These are phyloP conservation scores for Ips typographus DNA, from an alignment of 1,140 invertebrate genomes.

Conservation along the genomic window DNA sequence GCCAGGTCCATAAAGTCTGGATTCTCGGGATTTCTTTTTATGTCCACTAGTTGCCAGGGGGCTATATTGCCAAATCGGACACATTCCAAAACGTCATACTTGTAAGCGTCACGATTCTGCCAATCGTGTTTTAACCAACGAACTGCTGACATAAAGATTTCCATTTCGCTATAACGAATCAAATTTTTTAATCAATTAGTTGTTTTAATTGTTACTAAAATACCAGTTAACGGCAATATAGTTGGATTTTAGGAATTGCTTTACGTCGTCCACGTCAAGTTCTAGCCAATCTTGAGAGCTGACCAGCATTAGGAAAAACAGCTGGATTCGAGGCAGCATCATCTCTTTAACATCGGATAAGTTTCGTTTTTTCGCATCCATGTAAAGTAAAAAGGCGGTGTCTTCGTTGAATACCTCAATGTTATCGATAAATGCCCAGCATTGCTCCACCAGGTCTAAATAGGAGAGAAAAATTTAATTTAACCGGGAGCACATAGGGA, in stretches of 20 bases:
- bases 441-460: constrained; percentile 69
- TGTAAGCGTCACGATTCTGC: constrained; percentile 56
- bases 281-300: constrained; percentile 69
- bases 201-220: not conserved
- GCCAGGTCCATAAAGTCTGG: constrained; percentile 68
- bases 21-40: constrained; percentile 68
- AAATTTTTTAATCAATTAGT: not conserved
- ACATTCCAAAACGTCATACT: constrained; percentile 63
- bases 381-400: constrained; percentile 67
- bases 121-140: constrained; percentile 72
- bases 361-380: constrained; percentile 59
- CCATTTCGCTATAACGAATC: constrained; percentile 62
- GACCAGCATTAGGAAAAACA: constrained; percentile 71
- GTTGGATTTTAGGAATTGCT: constrained; percentile 64
- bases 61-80: constrained; percentile 73
- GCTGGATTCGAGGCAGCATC: constrained; percentile 71
- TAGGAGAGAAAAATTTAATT: not conserved
- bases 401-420: constrained; percentile 68
- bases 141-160: constrained; percentile 73
- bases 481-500: too few relatives aligned
- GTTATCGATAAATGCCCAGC: constrained; percentile 71
- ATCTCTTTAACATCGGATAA: constrained; percentile 65
- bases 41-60: constrained; percentile 71
- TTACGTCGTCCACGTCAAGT: constrained; percentile 63
- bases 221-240: constrained; percentile 73